These are phyloP conservation scores for Pristionchus arcanus DNA, from an alignment of 2,888 invertebrate genomes.

Conservation along the genomic window DNA sequence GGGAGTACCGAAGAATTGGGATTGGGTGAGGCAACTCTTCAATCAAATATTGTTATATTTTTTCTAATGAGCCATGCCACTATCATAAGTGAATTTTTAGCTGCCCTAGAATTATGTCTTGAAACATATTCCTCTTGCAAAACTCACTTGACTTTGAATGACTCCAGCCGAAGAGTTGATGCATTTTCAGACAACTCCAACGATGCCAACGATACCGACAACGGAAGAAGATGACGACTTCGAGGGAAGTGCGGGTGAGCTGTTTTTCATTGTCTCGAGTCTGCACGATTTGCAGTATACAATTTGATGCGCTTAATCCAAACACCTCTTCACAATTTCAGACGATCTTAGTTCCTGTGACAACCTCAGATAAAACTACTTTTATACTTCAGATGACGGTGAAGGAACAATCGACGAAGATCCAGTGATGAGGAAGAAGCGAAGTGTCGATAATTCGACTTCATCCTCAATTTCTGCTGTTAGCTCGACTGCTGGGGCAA, in stretches of 20 bases:
- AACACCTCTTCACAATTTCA: too few relatives aligned
- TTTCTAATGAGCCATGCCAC: too few relatives aligned
- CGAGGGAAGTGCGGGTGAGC: neutral
- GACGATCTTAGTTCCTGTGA: too few relatives aligned
- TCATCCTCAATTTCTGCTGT: neutral
- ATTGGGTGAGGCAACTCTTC: neutral
- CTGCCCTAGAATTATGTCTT: neutral
- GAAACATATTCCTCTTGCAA: neutral
- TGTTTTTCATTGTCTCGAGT: too few relatives aligned
- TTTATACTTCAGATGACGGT: neutral
- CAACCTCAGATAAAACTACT: neutral
- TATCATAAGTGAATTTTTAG: neutral
- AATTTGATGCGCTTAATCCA: too few relatives aligned
- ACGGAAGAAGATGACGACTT: neutral
- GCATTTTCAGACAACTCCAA: neutral
- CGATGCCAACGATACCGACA: neutral
- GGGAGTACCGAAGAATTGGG: neutral
- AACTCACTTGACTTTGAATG: too few relatives aligned
- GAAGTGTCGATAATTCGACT: slow-evolving; percentile 12
- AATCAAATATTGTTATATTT: too few relatives aligned
- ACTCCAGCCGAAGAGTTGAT: too few relatives aligned
- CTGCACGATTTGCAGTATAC: too few relatives aligned
- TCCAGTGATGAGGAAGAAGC: neutral
- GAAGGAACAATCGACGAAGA: neutral
- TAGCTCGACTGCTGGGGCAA: neutral